A percentile compares a stretch with the other conserved stretches of the same genome.
Conservation (phyloP, 1,140 invertebrate genomes). For the Drepana arcuata region DNA sequence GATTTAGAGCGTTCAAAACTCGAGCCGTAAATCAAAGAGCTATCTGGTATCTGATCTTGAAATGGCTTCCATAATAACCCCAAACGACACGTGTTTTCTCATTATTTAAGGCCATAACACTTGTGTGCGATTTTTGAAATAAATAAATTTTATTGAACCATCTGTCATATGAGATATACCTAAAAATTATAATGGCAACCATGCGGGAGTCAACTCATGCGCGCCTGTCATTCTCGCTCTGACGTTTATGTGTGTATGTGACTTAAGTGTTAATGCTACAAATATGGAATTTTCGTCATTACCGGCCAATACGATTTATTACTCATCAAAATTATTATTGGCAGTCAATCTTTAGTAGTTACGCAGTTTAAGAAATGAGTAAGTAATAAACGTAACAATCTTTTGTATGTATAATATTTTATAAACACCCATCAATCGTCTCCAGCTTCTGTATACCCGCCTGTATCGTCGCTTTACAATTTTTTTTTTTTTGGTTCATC, state of each 20-base stretch:
- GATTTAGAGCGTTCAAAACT: constrained; percentile 62
- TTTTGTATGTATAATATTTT: no score
- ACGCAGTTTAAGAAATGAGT: no score
- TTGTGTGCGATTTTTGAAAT: constrained; percentile 58
- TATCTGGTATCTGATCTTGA: constrained; percentile 37
- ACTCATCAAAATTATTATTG: constrained; percentile 29
- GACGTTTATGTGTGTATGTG: constrained; percentile 58
- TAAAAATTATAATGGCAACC: constrained; percentile 46
- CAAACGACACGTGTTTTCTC: constrained; percentile 50
- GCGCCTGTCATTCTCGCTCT: constrained; percentile 25
- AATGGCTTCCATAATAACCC: constrained; percentile 33
- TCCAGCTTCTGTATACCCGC: no score
- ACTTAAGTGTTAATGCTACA: constrained; percentile 40
- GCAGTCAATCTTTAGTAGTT: neutral
- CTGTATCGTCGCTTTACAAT: no score
- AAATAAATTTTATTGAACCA: constrained; percentile 63
- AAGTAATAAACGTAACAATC: no score
- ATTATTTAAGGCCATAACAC: constrained; percentile 48
- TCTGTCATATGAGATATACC: constrained; percentile 58
- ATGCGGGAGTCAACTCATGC: constrained; percentile 34
- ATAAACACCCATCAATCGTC: no score
- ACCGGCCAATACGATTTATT: constrained; percentile 32
- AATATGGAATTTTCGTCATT: constrained; percentile 44
- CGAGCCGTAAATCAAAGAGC: constrained; percentile 55
- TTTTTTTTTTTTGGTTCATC: no score